Evolutionary conservation across 2,797 vertebrate genomes (phyloP).

Genomic region (Melopsittacus undulatus): DNA sequence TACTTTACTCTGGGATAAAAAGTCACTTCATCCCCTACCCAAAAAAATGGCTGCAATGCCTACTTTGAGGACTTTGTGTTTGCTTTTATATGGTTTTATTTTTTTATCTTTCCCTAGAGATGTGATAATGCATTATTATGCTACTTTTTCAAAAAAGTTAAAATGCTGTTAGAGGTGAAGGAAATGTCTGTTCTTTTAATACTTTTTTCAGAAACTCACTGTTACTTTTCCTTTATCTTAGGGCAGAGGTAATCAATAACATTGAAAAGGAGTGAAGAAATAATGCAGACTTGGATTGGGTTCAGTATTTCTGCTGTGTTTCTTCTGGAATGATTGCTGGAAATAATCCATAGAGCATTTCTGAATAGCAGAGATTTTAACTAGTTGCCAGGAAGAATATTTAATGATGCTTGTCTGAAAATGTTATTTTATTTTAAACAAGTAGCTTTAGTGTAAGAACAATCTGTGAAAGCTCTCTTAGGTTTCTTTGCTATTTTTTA

Average conservation of each 20-base stretch:
- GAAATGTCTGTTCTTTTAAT: not conserved
- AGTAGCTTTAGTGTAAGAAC: not conserved
- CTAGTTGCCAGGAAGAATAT: not conserved
- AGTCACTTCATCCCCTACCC: not conserved
- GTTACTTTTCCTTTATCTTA: not conserved
- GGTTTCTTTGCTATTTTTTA: not conserved
- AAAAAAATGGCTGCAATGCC: not conserved
- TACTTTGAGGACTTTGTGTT: not conserved
- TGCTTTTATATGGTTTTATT: not conserved
- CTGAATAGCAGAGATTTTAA: not conserved
- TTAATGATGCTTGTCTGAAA: not conserved
- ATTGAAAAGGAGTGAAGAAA: not conserved
- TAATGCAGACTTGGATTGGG: not conserved
- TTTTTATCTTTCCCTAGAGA: not conserved
- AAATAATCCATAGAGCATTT: not conserved
- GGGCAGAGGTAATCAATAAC: not conserved
- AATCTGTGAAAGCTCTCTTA: not conserved
- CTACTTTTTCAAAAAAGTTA: not conserved
- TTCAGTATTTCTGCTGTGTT: not conserved
- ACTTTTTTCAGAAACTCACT: not conserved
- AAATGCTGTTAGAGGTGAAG: not conserved
- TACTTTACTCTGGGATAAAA: not conserved
- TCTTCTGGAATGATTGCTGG: not conserved
- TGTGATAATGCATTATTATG: not conserved
- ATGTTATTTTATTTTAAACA: not conserved